Base-by-base conservation (phyloP, 2,113 vertebrate genomes). In the Psittacus erithacus region DNA sequence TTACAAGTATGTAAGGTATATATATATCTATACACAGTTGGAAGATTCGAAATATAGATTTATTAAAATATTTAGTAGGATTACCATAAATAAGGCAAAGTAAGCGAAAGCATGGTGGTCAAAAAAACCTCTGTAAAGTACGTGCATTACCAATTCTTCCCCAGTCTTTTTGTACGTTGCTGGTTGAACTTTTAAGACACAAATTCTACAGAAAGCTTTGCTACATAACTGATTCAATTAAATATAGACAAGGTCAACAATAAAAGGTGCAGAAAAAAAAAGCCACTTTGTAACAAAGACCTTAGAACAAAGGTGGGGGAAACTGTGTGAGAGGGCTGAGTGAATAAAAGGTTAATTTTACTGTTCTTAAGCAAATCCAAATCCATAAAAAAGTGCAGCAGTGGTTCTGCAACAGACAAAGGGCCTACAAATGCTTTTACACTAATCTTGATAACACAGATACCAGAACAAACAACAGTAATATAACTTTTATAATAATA, bases 111-210 rank as follows among this genome's bases (percentile, higher is more conserved):
- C 3, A 2, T 46, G 11, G 47, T 8, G 4, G 35, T 9, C 7
- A 91, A 75, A 55, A 35, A 19, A 7, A n/a, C 3, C 8, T 16
- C 11, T 41, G 20, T 25, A 43, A 81, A 84, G 68, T 24, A 50
- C 0, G 1, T 7, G 5, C 3, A 38, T 64, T 23, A 23, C 5
- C 8, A 7, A 1, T 27, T 71, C 60, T 44, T 57, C 11, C 27
- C 13, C 10, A 13, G 50, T 20, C 12, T 17, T 59, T 35, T 24
- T 11, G 33, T 52, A 60, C 3, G 8, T 7, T 49, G 17, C 31
- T 10, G 6, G 11, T 19, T 17, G 3, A 33, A 35, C 17, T 19
- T 73, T 50, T 16, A 64, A 31, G 11, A 50, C 10, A 89, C 67
- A 86, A 67, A 67, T 14, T 11, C 27, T 29, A 38, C 31, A 68